Base-by-base conservation (phyloP, 2,113 vertebrate genomes). In the Stegastes partitus region DNA sequence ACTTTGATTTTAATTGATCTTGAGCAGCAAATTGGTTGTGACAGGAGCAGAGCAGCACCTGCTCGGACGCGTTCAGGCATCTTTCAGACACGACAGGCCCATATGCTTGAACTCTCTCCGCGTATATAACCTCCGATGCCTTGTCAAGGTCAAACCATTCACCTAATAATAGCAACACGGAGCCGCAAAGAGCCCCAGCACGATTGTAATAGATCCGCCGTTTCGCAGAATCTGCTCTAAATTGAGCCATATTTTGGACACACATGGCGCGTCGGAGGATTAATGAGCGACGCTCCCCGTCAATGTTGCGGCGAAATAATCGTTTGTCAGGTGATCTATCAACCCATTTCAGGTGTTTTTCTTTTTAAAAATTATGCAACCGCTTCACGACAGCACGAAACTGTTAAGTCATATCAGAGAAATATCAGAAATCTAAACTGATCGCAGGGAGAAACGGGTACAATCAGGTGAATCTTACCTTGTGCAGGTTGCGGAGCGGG, bases 81-180 rank as follows among this genome's bases (percentile, higher is more conserved):
- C 63, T 9, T 44, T 51, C 47, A 12, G 23, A 26, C 37, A 34
- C 44, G 16, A 56, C 45, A 67, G 75, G 63, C 79, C 74, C 76
- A 11, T 11, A 22, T 42, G 81, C 47, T 49, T 2, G n/a, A 76
- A 23, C 49, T 64, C 37, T 63, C 11, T 31, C 0, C 12, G 23
- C 74, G 62, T 11, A 61, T 56, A 50, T 74, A 85, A 90, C 91
- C 92, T 90, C 78, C 58, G 81, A 83, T 51, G 75, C 54, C 28
- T 73, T 10, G 45, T 87, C 88, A 93, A 93, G 92, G 92, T 93
- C 92, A 93, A 82, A 82, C 23, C 23, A 78, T 4, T 42, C 68
- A 21, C 4, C 45, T 45, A 22, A 39, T 23, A 42, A 42, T 25
- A 59, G 10, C 28, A 0, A 66, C 1, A 57, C 73, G 4, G 34